Percentiles rank a stretch among this genome's conserved stretches.
phyloP scores from a whole-genome alignment of 2,888 invertebrate species.

The Diaphora mendica region DNA sequence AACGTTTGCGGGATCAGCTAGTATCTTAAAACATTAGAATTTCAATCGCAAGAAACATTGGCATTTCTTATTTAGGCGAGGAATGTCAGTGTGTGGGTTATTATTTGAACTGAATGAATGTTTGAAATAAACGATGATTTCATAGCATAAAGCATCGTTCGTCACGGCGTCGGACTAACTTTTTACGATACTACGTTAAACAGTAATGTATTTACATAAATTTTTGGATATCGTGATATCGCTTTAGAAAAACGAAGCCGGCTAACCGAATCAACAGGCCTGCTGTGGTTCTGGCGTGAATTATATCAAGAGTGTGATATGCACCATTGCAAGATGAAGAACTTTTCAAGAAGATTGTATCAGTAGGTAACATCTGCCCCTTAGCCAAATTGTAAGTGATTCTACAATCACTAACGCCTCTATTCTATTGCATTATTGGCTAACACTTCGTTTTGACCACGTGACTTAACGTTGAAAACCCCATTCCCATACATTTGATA shows the following conservation, averaged over 20 bases:
- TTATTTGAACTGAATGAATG: constrained; percentile 5
- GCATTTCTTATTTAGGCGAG: constrained; percentile 7
- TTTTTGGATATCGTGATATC: not conserved
- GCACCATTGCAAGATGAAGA: not conserved
- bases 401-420: too few relatives aligned
- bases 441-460: too few relatives aligned
- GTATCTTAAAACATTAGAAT: too few relatives aligned
- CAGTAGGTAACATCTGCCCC: not conserved
- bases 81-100: constrained; percentile 11
- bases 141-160: constrained; percentile 6
- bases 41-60: constrained; percentile 3
- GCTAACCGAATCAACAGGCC: not conserved
- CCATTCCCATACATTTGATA: too few relatives aligned
- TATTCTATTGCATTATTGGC: too few relatives aligned
- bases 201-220: not conserved
- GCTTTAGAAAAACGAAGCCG: not conserved
- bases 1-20: too few relatives aligned
- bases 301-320: not conserved
- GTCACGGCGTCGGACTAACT: not conserved
- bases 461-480: too few relatives aligned
- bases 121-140: constrained; percentile 10
- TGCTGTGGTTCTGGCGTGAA: not conserved
- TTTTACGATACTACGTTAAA: not conserved
- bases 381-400: not conserved
- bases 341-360: too few relatives aligned